These are phyloP conservation scores for Cacatua alba DNA, from an alignment of 2,113 vertebrate species.

Conservation along the genomic window DNA sequence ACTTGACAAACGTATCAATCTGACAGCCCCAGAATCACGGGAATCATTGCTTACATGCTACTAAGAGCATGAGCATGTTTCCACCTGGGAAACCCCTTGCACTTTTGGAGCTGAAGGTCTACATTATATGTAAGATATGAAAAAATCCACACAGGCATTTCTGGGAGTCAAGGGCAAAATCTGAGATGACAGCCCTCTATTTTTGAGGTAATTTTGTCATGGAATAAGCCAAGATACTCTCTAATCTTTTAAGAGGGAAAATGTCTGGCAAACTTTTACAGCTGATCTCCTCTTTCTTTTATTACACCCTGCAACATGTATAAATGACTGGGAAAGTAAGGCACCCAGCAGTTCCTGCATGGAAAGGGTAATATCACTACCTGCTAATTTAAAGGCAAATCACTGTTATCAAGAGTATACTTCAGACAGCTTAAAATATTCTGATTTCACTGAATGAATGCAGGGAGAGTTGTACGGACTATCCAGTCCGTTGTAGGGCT, in stretches of 20 bases:
- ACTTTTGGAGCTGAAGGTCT: neutral
- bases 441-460: neutral
- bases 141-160: neutral
- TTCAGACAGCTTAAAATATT: neutral
- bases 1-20: rapidly evolving
- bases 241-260: neutral
- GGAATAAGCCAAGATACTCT: neutral
- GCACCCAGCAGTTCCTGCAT: neutral
- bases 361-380: neutral
- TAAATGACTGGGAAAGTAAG: neutral
- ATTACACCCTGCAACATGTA: neutral
- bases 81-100: neutral
- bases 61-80: neutral
- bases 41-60: neutral
- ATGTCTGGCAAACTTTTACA: neutral
- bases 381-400: neutral
- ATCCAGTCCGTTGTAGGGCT: neutral
- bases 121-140: neutral
- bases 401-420: neutral
- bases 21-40: neutral
- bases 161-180: neutral
- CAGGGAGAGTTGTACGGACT: neutral
- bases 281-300: neutral
- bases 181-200: neutral
- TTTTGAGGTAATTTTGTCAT: neutral